A percentile compares a stretch with the other conserved stretches of the same genome.
These are phyloP conservation scores for Hesperophylax magnus DNA, from an alignment of 1,140 invertebrate species.

Conservation along the genomic window DNA sequence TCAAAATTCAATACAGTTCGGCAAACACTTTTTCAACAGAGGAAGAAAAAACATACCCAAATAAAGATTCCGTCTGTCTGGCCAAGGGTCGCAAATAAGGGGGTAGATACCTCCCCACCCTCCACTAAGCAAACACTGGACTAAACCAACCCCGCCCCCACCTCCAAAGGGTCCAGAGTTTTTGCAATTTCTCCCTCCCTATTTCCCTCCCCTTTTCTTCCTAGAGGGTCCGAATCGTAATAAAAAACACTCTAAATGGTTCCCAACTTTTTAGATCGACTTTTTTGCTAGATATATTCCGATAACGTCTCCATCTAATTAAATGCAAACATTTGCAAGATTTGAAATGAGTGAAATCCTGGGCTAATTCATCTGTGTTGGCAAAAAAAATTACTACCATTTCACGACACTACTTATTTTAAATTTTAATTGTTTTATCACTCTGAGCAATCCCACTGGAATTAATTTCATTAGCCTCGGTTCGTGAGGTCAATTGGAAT, in stretches of 20 bases:
- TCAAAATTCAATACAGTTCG: background rate
- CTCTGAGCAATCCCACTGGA: too few relatives aligned
- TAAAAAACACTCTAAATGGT: conserved; percentile 10
- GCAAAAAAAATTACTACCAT: too few relatives aligned
- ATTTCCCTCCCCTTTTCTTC: conserved; percentile 10
- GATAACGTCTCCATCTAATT: background rate
- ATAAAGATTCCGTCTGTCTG: conserved; percentile 46
- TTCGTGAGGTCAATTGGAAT: too few relatives aligned
- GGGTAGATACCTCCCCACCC: background rate
- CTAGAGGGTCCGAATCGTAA: conserved; percentile 5
- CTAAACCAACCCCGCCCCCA: background rate
- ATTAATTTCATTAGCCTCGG: too few relatives aligned
- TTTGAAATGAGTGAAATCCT: too few relatives aligned
- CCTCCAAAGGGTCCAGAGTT: background rate
- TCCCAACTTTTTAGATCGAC: background rate
- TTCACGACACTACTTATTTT: too few relatives aligned
- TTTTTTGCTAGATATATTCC: background rate
- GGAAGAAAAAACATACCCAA: conserved; percentile 52
- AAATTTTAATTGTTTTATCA: too few relatives aligned
- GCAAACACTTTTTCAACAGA: conserved; percentile 24
- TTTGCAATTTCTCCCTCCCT: conserved; percentile 1
- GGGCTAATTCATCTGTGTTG: too few relatives aligned
- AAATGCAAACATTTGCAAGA: background rate
- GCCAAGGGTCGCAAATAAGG: conserved; percentile 39
- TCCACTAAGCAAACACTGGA: conserved; percentile 1